Base-by-base conservation (phyloP, 2,797 vertebrate genomes). In the Amazona ochrocephala region DNA sequence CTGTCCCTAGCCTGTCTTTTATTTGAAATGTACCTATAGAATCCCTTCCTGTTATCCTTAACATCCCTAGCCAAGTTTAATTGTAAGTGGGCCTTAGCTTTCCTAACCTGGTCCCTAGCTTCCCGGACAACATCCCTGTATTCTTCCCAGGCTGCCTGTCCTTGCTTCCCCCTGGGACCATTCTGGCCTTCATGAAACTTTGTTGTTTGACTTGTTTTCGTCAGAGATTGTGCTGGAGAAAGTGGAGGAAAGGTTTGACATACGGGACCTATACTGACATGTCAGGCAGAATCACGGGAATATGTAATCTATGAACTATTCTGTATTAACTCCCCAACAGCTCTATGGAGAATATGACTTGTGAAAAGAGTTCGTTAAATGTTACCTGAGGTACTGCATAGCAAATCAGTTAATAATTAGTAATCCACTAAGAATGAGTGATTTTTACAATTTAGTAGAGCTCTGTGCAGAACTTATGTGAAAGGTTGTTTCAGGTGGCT, bases 241-340 rank as follows among this genome's bases (percentile, higher is more conserved):
- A 0, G 0, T 0, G 0, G 60, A 75, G 32, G 54, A 81, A 70
- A 65, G 18, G 21, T 64, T 45, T 61, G 39, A 39, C 3, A 3
- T 30, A 19, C 0, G 0, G 26, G 7, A 11, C 26, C 24, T 53
- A 45, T 42, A 4, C 41, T 73, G 70, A 45, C 66, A 62, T 1
- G 0, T 27, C 0, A 0, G 44, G 53, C 51, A 66, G 48, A 61
- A 48, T 34, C 60, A 61, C 0, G 0, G 64, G 58, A 54, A 41
- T 47, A 34, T 2, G 7, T 74, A 21, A 56, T 15, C 56, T 53
- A 24, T 66, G 70, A 95, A 73, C 84, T 32, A 47, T 50, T 61
- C 32, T 29, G 17, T n/a, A 20, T 82, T 78, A 70, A 42, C 32
- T 74, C 73, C 44, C 29, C 37, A 50, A 29, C 22, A 78, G 67